Base-by-base conservation (phyloP, 2,888 invertebrate genomes). In the Tridacna crocea region DNA sequence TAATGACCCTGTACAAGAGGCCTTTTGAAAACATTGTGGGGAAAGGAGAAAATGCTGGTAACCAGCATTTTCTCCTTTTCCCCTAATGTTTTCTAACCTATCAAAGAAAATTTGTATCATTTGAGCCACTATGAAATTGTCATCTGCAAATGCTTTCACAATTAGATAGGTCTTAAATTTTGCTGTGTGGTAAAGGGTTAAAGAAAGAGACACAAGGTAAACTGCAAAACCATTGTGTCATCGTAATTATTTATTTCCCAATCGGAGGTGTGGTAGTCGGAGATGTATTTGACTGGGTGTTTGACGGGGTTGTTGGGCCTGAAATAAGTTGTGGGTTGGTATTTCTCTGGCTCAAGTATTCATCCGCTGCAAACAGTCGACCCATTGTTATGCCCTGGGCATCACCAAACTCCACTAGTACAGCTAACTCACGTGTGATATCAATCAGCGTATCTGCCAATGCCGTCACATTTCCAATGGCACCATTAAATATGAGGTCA, bases 401-500 rank as follows among this genome's bases (percentile, higher is more conserved):
- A 13, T 22, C 61, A 10, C 22, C 61, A 24, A 61, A 24, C 2
- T 61, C 61, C 13, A 4, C 13, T 13, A 17, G 61, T 61, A 17
- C 61, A 24, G 61, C n/a, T 13, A n/a, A n/a, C 61, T 61, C 61
- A n/a, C 61, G 61, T n/a, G 61, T 61, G 15, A 61, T 26, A 22
- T 61, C 22, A 3, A 61, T 61, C n/a, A 61, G 24, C 11, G 22
- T 17, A 4, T 13, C 4, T n/a, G 26, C 19, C 61, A 61, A 22
- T 61, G 22, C 19, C 4, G 13, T 22, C 61, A 24, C 13, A 26
- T 26, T 22, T 61, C 1, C 22, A 26, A 61, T 61, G 22, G 19
- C 22, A 0, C 61, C 61, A 22, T 61, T 61, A 26, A 61, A 61
- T 26, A 26, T 13, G 13, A 61, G 61, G 61, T 61, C 61, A 26